phyloP scores from a whole-genome alignment of 2,797 vertebrate species.

The Psittacula derbiana region DNA sequence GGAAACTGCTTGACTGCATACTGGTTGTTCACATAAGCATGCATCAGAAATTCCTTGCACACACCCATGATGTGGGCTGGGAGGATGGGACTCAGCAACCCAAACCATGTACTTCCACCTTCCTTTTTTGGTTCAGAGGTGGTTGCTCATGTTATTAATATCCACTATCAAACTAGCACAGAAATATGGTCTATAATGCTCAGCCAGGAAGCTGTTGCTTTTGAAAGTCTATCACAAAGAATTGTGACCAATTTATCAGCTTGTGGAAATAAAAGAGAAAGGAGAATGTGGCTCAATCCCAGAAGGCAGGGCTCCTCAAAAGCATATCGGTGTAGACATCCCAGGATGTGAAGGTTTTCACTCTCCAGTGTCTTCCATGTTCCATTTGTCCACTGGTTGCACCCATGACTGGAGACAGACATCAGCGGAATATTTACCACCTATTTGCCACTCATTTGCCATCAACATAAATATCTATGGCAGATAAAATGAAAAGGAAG shows the following conservation, averaged over 20 bases:
- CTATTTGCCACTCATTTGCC: background rate
- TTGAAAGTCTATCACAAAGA: background rate
- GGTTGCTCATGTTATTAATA: background rate
- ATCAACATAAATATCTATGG: background rate
- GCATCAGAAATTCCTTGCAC: slow-evolving; percentile 17
- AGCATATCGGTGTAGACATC: fast-evolving
- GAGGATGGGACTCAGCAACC: background rate
- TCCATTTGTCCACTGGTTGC: background rate
- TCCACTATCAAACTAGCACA: background rate
- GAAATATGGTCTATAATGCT: background rate
- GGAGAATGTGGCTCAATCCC: background rate
- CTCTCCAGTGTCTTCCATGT: background rate
- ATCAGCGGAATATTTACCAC: background rate
- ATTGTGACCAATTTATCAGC: background rate
- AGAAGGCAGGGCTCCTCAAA: background rate
- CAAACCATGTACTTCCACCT: background rate
- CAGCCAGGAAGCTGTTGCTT: background rate
- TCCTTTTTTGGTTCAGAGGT: background rate
- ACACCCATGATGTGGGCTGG: background rate
- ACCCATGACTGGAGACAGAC: background rate
- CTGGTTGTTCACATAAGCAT: background rate
- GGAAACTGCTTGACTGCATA: background rate
- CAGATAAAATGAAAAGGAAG: background rate
- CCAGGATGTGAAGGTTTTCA: background rate
- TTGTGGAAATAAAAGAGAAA: background rate